Base-by-base conservation (phyloP, 1,140 invertebrate species). In the Amyelois transitella region DNA sequence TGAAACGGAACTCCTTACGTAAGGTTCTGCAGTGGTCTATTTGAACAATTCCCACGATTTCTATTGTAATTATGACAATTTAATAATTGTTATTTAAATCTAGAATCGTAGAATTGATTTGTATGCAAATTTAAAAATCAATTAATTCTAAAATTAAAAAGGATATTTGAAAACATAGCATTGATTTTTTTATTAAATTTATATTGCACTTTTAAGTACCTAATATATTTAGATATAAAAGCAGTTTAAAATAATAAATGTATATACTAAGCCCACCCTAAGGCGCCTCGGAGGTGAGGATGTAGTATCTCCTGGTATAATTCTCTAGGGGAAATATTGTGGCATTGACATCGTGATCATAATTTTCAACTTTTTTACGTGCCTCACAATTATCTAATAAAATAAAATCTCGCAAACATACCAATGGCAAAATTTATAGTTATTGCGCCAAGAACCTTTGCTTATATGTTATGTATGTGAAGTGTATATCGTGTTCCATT, bases 1-100 rank as follows among this genome's bases (percentile, higher is more conserved):
- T 21, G 18, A 45, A 45, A 48, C 55, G 51, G 50, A 57, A 51
- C 12, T 8, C 20, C 45, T 38, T 64, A 55, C 53, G 45, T 25
- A 49, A 53, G 57, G 57, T 24, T 38, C 32, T 38, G 32, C 32
- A 38, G 32, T 48, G 6, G 43, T 44, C 5, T 48, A 21, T 20
- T 48, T 1, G 17, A 21, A n/a, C 21, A 48, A 3, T 21, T 48
- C 45, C 20, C 45, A 48, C 45, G 45, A 21, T 48, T 48, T 38
- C 32, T 38, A 14, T 38, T 38, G 32, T 38, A 8, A 38, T n/a
- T n/a, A n/a, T n/a, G n/a, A n/a, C n/a, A n/a, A n/a, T n/a, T n/a
- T n/a, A n/a, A n/a, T n/a, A n/a, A n/a, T n/a, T n/a, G n/a, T n/a
- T n/a, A n/a, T 38, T 38, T 38, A 14, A 14, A 1, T 10, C 22